Evolutionary conservation across 2,113 vertebrate genomes (phyloP), one percentile per base, ranked within the genome.

Genomic region (Actenoides hombroni): DNA sequence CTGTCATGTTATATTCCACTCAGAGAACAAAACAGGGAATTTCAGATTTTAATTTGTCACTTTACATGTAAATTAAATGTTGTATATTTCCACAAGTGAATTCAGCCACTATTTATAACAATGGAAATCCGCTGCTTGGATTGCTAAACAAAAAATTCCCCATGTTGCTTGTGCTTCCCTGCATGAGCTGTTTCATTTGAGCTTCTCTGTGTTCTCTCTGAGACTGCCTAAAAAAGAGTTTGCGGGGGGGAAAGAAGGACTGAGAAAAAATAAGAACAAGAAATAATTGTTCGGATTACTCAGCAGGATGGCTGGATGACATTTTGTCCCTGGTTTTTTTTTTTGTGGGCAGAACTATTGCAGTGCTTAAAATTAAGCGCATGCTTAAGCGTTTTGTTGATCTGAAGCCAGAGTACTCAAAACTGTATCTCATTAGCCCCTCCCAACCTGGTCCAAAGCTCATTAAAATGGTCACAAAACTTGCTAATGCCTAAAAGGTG

Each of bases 31-130:
- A 94, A 67, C 1, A 3, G 80, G 57, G 74, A 39, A 85, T 89
- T 94, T 89, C 39, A 49, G 77, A 61, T 65, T 95, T 96, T 88
- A 94, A 88, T 96, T 92, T 84, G 61, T 81, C 86, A 73, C 77
- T 96, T 94, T 91, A 75, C 69, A 96, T 93, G 53, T 79, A 96
- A 95, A 95, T 91, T 94, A 86, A 89, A 59, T 33, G 24, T 75
- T 95, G 91, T 64, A 18, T 92, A 73, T 91, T 93, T 87, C 79
- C 88, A 87, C 86, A 79, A 94, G 59, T 87, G 94, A 79, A 84
- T 94, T 89, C 94, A 96, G 86, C 44, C 65, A 40, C 88, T 65
- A 56, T 83, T 95, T 90, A 73, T 84, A 92, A 91, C 78, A 86
- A 91, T 24, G 11, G 74, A 94, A 94, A 93, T 91, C 88, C 79